Evolutionary conservation across 2,113 vertebrate genomes (phyloP), one percentile per base, ranked within the genome.

Genomic region (Sceloporus undulatus): DNA sequence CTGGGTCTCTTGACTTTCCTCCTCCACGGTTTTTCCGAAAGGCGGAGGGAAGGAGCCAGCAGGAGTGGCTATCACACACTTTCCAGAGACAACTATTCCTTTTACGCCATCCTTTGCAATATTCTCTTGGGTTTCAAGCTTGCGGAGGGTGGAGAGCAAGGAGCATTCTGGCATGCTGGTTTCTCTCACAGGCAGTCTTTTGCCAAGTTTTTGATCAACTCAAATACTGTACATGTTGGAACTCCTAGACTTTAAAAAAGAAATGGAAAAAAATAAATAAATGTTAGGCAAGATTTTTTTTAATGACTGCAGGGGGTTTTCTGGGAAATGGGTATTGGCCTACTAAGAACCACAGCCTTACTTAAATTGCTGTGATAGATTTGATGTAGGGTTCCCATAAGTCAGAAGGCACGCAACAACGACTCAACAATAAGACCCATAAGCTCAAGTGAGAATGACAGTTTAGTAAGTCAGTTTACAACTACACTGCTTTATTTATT

Each of bases 31-130:
- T 62, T 62, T 62, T 48, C 48, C 7, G 48, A 78, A 54, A 78
- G 76, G 48, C 2, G 0, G 48, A 48, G 2, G 25, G 76, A 54
- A 14, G 42, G 76, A 29, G 54, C 29, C 18, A 3, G 59, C 14
- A 7, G 77, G 52, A 19, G 52, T 9, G 16, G 52, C 56, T 56
- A n/a, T 59, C 59, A 16, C 59, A 62, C 59, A 62, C 59, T 62
- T 62, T 62, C 59, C 59, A 62, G n/a, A 79, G 29, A 79, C 78
- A 79, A 79, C 54, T n/a, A 79, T n/a, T 14, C 78, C 78, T 79
- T 79, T 52, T 79, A 8, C 29, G 29, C 68, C 9, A 56, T 18
- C 14, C 78, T n/a, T 56, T 29, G 9, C 78, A n/a, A 29, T 9
- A 62, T 54, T 56, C 29, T 79, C 78, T 10, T 18, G 1, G 11